Evolutionary conservation across 2,797 vertebrate species (phyloP), one percentile per base, ranked within the genome.

Genomic region (Sciaenops ocellatus): DNA sequence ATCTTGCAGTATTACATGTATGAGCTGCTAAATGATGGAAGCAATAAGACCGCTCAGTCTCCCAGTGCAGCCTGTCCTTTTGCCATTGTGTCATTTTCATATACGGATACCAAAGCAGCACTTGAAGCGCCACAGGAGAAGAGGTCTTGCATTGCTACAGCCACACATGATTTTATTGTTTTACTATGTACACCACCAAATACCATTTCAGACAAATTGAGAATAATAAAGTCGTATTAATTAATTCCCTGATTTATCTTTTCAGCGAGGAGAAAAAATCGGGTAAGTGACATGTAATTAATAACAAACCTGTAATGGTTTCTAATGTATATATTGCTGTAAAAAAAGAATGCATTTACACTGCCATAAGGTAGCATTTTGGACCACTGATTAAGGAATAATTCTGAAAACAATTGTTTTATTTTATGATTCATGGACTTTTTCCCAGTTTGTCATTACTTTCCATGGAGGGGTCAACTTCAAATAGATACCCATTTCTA

Each of bases 1-100:
- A 13, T 66, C 34, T 93, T 89, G 22, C 93, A 96, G 96, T 95
- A 92, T 89, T 96, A 94, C 79, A 68, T 96, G 70, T 96, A 95
- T 76, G 95, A 96, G 86, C 83, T 90, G 54, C 70, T 92, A 24
- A 80, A 89, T 42, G 85, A 90, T 80, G 89, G 85, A 81, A 87
- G 69, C 61, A 69, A 59, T 54, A 34, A 68, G 24, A 87, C 87
- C 0, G 47, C 67, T 26, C 60, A 13, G 4, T 91, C 86, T 72
- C 95, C 94, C 70, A 94, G 94, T 57, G 93, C 94, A 44, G 91
- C 85, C 56, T 95, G 82, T 76, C 96, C 94, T 2, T 92, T 93
- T 77, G 95, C 95, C 34, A 70, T 96, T 55, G 94, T 96, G 34
- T 87, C 92, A 2, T 96, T 96, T 87, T 94, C 93, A 30, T 96